phyloP scores from a whole-genome alignment of 1,140 invertebrate genomes.

The Harpegnathos saltator region DNA sequence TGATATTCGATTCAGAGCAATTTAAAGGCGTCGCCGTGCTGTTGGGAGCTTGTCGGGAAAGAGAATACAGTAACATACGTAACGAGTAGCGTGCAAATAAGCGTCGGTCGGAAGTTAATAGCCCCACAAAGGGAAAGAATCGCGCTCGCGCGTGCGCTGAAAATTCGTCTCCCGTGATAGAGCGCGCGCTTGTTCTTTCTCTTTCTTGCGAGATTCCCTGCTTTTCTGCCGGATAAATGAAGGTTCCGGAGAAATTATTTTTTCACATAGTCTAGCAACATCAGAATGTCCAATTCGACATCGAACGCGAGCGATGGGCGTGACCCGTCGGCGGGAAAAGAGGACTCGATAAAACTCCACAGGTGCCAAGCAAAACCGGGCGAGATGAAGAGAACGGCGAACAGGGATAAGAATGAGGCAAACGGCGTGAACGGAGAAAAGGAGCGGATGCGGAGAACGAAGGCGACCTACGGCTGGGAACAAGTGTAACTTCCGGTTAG shows the following conservation, averaged over 20 bases:
- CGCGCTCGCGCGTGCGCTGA: no score
- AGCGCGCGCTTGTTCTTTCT: no score
- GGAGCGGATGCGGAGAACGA: background rate
- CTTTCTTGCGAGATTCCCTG: no score
- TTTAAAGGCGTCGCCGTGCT: background rate
- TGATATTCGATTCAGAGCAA: background rate
- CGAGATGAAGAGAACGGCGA: background rate
- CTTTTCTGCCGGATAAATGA: no score
- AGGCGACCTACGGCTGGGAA: slow-evolving; percentile 39
- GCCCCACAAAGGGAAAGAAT: no score
- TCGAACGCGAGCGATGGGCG: background rate
- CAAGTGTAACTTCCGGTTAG: slow-evolving; percentile 70
- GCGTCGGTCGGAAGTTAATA: no score
- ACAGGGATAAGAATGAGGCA: slow-evolving; percentile 15
- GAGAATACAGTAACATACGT: background rate
- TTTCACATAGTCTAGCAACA: background rate
- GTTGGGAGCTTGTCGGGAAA: background rate
- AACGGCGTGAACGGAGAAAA: background rate
- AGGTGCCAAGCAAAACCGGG: slow-evolving; percentile 58
- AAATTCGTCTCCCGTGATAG: no score
- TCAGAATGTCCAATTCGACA: background rate
- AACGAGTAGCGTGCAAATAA: no score
- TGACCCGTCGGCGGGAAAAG: background rate
- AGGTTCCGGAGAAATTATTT: slow-evolving; percentile 1
- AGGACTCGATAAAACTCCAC: slow-evolving; percentile 29